Base-by-base conservation (phyloP, 2,113 vertebrate genomes). In the Gila orcuttii region DNA sequence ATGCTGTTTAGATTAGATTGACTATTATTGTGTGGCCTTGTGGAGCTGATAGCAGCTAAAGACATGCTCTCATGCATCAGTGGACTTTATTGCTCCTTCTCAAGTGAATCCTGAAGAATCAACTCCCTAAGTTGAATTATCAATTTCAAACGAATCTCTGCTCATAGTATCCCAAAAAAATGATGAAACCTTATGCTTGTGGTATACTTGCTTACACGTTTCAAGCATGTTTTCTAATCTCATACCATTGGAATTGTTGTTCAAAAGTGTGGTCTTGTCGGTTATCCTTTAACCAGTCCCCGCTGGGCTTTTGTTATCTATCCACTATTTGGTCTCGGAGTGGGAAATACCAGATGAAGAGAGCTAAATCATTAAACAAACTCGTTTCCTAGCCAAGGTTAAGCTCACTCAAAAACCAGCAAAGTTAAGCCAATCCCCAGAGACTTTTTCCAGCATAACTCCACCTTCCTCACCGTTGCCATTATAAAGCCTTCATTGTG, bases 281-380 rank as follows among this genome's bases (percentile, higher is more conserved):
- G 94, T 95, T 94, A 95, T 77, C 59, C 86, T 90, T 94, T 95
- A 94, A 95, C 94, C 82, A 60, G 79, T 15, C n/a, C 47, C 79
- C 83, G 79, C 86, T 66, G n/a, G 87, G 83, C 88, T 85, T 85
- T 84, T 75, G 13, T 84, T 81, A 83, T 83, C 85, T 92, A 91
- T 93, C 92, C 90, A 89, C 91, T 81, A 86, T 86, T 89, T 52
- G 60, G n/a, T 86, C 89, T 90, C 80, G 66, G 59, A 85, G 90
- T 86, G 68, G 88, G 84, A 82, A 87, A 89, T 90, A 90, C 90
- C 45, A 68, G 85, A 74, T 45, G 75, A 23, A 9, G 76, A 52
- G 82, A 17, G 88, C 87, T 94, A 81, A 94, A 94, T 94, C 89
- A 94, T 93, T 94, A 93, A 93, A 55, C 92, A 17, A 69, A 42